phyloP scores from a whole-genome alignment of 92 coral and sea anemone genomes.

The Heteractis magnifica region DNA sequence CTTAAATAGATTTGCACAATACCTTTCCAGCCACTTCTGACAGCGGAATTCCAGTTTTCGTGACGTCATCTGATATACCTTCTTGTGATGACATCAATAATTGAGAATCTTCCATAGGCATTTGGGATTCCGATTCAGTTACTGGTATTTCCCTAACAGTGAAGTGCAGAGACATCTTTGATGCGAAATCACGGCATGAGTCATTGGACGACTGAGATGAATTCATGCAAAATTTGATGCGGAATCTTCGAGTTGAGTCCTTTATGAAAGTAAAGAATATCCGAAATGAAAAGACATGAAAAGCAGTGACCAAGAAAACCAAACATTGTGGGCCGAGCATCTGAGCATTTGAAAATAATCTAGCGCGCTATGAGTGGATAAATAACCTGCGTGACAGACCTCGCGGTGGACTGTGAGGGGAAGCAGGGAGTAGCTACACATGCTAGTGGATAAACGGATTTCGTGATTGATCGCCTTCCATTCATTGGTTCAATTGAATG shows the following conservation, averaged over 20 bases:
- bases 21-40: constrained; percentile 66
- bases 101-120: constrained; percentile 70
- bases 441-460: too few species aligned
- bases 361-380: too few species aligned
- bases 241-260: constrained; percentile 75
- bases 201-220: constrained; percentile 51
- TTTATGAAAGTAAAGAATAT: background rate
- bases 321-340: too few species aligned
- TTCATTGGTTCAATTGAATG: too few species aligned
- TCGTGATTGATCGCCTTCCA: too few species aligned
- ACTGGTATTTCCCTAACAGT: constrained; percentile 66
- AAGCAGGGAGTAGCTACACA: too few species aligned
- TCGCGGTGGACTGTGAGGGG: too few species aligned
- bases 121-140: constrained; percentile 61
- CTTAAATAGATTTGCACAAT: background rate
- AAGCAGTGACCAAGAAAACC: background rate
- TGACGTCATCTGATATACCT: constrained; percentile 7
- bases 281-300: background rate
- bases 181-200: constrained; percentile 74
- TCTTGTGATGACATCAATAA: constrained; percentile 35
- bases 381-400: too few species aligned
- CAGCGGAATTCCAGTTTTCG: constrained; percentile 39
- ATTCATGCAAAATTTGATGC: constrained; percentile 72
- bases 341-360: too few species aligned
- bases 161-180: constrained; percentile 54